These are phyloP conservation scores for Onychomys torridus DNA, from an alignment of 2,797 vertebrate genomes.

Conservation along the genomic window DNA sequence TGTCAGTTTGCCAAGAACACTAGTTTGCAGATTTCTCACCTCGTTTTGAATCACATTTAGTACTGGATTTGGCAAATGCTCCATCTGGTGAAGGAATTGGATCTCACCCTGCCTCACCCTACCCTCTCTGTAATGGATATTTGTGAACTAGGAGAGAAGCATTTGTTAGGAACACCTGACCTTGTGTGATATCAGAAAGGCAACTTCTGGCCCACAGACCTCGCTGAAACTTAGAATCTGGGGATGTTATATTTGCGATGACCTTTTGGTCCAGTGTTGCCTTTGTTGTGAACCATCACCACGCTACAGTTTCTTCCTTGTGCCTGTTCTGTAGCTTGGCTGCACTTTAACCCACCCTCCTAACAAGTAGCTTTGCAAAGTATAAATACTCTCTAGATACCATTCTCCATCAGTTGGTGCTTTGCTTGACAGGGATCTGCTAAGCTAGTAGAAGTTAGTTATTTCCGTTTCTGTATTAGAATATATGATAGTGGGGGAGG, in stretches of 20 bases:
- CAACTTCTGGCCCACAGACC: background rate
- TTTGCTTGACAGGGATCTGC: constrained; percentile 41
- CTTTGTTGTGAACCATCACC: constrained; percentile 38
- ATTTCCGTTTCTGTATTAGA: constrained; percentile 56
- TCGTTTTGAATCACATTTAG: constrained; percentile 48
- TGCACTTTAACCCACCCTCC: constrained; percentile 45
- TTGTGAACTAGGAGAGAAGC: background rate
- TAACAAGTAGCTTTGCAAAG: constrained; percentile 64
- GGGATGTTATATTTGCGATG: constrained; percentile 18
- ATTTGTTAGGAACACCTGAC: constrained; percentile 27
- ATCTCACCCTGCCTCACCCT: too few species aligned
- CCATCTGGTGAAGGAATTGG: background rate
- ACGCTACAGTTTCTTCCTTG: constrained; percentile 58
- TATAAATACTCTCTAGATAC: constrained; percentile 3
- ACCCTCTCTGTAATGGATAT: background rate
- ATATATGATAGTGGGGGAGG: background rate
- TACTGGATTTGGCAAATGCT: constrained; percentile 51
- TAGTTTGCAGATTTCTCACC: constrained; percentile 45
- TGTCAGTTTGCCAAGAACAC: constrained; percentile 39
- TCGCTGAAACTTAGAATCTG: background rate
- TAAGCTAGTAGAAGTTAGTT: constrained; percentile 57
- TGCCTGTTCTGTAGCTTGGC: constrained; percentile 48
- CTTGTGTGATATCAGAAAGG: background rate
- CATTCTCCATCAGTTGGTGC: background rate
- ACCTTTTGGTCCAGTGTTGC: constrained; percentile 23